These are phyloP conservation scores for Acridotheres tristis DNA, from an alignment of 2,797 vertebrate species.

Conservation along the genomic window DNA sequence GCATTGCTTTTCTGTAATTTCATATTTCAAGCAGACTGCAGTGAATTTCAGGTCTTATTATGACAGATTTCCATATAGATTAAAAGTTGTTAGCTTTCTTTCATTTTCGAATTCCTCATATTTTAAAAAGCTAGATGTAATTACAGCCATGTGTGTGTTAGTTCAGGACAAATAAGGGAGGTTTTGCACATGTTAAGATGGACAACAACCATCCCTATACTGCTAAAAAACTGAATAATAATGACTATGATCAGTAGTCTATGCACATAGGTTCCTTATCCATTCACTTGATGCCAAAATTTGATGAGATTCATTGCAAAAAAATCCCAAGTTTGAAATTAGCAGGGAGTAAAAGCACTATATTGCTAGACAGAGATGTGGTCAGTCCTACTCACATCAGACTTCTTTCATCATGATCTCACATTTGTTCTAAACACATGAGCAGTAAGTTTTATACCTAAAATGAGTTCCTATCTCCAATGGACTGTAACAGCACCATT, in stretches of 20 bases:
- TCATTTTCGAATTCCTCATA: not conserved
- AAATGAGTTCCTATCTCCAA: not conserved
- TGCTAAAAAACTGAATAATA: not conserved
- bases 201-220: not conserved
- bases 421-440: not conserved
- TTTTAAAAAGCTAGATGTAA: not conserved
- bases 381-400: not conserved
- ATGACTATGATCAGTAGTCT: not conserved
- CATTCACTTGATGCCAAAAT: not conserved
- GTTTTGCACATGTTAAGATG: not conserved
- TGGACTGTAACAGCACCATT: not conserved
- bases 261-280: not conserved
- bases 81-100: not conserved
- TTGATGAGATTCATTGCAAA: rapidly evolving
- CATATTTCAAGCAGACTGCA: not conserved
- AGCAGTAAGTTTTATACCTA: not conserved
- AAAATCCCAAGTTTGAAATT: not conserved
- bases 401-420: not conserved
- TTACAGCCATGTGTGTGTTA: not conserved
- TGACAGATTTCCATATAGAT: not conserved
- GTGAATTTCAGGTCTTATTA: not conserved
- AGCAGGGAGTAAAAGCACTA: not conserved
- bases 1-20: not conserved
- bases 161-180: not conserved
- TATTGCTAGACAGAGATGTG: not conserved